Percentiles rank a stretch among this genome's conserved stretches.
Evolutionary conservation across 1,140 invertebrate species (phyloP).

Genomic region (Ceratosolen fusciceps): DNA sequence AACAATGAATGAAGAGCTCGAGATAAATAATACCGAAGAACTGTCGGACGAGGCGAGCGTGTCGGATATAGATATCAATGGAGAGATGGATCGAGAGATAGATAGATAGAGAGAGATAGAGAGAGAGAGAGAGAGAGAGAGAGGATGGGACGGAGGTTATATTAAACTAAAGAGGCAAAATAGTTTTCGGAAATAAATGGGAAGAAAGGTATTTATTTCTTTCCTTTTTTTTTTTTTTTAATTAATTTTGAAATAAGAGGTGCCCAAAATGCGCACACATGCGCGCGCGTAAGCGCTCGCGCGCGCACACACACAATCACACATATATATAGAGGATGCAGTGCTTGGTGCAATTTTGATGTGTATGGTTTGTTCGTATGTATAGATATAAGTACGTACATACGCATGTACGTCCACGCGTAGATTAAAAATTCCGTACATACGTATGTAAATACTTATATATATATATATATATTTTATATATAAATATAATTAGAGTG

Average conservation of each 20-base stretch:
- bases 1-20: background rate
- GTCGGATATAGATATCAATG: too few species aligned
- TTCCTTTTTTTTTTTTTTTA: too few species aligned
- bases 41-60: too few species aligned
- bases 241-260: slow-evolving; percentile 62
- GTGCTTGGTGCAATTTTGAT: slow-evolving; percentile 71
- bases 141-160: background rate
- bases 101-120: too few species aligned
- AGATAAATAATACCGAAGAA: too few species aligned
- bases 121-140: background rate
- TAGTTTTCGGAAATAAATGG: background rate
- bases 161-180: slow-evolving; percentile 1
- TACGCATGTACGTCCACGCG: too few species aligned
- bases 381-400: slow-evolving; percentile 63
- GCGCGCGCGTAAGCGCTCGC: too few species aligned
- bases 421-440: slow-evolving; percentile 59
- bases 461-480: slow-evolving; percentile 64
- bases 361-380: slow-evolving; percentile 69
- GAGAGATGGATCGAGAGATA: too few species aligned
- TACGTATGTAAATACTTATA: slow-evolving; percentile 64
- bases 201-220: slow-evolving; percentile 11
- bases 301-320: too few species aligned
- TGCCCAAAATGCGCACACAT: slow-evolving; percentile 72
- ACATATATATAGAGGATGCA: slow-evolving; percentile 65
- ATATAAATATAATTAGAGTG: slow-evolving; percentile 65